phyloP scores from a whole-genome alignment of 2,888 invertebrate genomes.

The Euplagia quadripunctaria region DNA sequence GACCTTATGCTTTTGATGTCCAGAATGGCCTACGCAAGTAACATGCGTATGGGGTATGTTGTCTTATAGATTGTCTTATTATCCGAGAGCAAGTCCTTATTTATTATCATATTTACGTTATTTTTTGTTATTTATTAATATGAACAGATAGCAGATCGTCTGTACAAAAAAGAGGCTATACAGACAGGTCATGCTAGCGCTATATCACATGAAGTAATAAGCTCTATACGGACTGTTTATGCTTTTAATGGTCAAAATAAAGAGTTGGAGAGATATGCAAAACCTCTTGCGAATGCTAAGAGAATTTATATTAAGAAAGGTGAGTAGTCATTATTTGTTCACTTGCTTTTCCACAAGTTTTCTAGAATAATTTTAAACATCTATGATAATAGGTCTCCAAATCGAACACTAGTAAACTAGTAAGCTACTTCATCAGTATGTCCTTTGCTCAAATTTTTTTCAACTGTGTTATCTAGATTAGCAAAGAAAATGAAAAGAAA shows the following conservation, averaged over 20 bases:
- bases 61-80: too few relatives aligned
- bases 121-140: slow-evolving; percentile 7
- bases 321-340: slow-evolving; percentile 29
- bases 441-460: too few relatives aligned
- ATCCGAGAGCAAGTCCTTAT: too few relatives aligned
- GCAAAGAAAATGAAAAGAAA: too few relatives aligned
- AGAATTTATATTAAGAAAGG: slow-evolving; percentile 89
- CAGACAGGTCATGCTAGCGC: slow-evolving; percentile 92
- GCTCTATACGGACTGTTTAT: slow-evolving; percentile 91
- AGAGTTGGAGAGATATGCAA: slow-evolving; percentile 89
- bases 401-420: background rate
- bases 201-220: slow-evolving; percentile 92
- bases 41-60: too few relatives aligned
- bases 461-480: too few relatives aligned
- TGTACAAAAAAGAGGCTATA: slow-evolving; percentile 88
- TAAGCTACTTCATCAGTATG: too few relatives aligned
- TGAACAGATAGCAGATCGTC: slow-evolving; percentile 59
- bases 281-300: slow-evolving; percentile 87
- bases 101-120: background rate
- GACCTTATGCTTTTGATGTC: too few relatives aligned
- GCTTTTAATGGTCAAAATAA: slow-evolving; percentile 91
- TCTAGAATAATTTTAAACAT: background rate
- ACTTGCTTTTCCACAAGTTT: background rate
- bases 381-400: background rate
- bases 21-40: too few relatives aligned